These are phyloP conservation scores for Pristionchus entomophagus DNA, from an alignment of 2,888 invertebrate genomes.

Conservation along the genomic window DNA sequence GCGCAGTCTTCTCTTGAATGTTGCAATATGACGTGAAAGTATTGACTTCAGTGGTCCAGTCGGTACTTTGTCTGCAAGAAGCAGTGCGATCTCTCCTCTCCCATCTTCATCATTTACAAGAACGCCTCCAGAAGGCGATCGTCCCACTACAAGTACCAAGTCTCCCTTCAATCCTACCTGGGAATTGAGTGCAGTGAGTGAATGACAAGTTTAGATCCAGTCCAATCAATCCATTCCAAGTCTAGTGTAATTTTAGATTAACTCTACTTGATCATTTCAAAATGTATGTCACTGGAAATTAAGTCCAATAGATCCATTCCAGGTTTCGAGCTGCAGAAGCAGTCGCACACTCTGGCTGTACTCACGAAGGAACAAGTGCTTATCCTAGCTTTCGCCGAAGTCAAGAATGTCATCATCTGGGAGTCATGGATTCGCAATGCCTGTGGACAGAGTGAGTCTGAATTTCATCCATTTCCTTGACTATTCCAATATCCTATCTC, in stretches of 20 bases:
- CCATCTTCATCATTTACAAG: conserved; percentile 45
- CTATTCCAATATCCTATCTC: background rate
- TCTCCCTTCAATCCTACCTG: conserved; percentile 25
- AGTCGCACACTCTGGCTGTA: conserved; percentile 48
- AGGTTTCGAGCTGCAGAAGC: conserved; percentile 44
- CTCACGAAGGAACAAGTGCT: conserved; percentile 40
- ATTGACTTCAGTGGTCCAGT: conserved; percentile 42
- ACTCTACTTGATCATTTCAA: too few relatives aligned
- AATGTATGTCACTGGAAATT: too few relatives aligned
- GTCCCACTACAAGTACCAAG: conserved; percentile 25
- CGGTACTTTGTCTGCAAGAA: conserved; percentile 49
- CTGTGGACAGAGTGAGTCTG: conserved; percentile 41
- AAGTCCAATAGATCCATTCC: too few relatives aligned
- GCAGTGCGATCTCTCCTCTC: conserved; percentile 36
- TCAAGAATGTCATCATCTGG: conserved; percentile 48
- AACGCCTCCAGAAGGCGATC: conserved; percentile 38
- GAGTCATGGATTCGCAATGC: conserved; percentile 47
- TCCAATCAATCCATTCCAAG: too few relatives aligned
- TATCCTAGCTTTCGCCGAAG: conserved; percentile 43
- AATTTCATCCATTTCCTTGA: background rate
- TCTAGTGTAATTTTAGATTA: background rate
- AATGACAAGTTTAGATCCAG: too few relatives aligned
- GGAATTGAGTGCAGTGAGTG: conserved; percentile 45
- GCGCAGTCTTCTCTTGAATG: too few relatives aligned
- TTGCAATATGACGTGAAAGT: too few relatives aligned